Base-by-base conservation (phyloP, 2,113 vertebrate species). In the Carassius carassius region DNA sequence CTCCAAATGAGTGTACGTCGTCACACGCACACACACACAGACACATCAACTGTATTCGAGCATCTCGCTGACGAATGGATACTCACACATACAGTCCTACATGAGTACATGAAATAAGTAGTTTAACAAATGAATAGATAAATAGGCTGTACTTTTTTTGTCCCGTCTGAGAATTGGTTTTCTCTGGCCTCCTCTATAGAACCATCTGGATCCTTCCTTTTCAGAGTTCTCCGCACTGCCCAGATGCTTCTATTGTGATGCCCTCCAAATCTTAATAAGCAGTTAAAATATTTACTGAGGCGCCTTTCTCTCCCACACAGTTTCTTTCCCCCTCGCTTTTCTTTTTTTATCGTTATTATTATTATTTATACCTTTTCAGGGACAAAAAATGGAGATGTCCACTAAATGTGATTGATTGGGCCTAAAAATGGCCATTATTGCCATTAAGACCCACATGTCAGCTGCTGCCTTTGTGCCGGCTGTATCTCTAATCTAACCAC, bases 391-490 rank as follows among this genome's bases (percentile, higher is more conserved):
- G 96, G 97, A 99, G 96, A 96, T 97, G 97, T 99, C 97, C 96
- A 97, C 96, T 99, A 98, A 99, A 99, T 96, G 97, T 99, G 97
- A 99, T 99, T 98, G 97, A 99, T 99, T 99, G 97, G 95, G 96
- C 96, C 97, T 98, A 98, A 98, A 99, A 99, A 98, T 97, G 96
- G 95, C 96, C 96, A 98, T 99, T 98, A 97, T 97, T 97, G 94
- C 95, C 96, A 95, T 97, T 97, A 97, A 96, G 95, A 95, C 93
- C 96, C 96, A 94, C 95, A 97, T 97, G 97, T 97, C 97, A 97
- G 96, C 95, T 96, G 94, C 94, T 94, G 95, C 96, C 95, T 97
- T 99, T 99, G 97, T 99, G 95, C 93, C 89, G 93, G 93, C 93
- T 90, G 96, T 97, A 96, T 97, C 97, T 97, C 97, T 97, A 98